A percentile compares a stretch with the other conserved stretches of the same genome.
phyloP scores from a whole-genome alignment of 2,113 vertebrate species.

The Trachemys scripta region DNA sequence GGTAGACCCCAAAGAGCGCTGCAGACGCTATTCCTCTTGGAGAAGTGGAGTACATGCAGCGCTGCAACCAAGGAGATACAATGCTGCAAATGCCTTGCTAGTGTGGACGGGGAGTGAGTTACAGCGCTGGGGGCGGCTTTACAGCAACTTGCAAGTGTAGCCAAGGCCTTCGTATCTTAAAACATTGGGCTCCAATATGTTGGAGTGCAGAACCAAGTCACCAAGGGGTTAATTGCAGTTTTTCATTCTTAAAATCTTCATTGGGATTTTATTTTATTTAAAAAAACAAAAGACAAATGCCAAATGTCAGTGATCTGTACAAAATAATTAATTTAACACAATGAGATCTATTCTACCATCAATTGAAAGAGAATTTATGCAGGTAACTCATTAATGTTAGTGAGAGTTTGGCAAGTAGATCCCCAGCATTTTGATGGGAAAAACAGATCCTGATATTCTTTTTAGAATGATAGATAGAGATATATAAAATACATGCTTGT shows the following conservation, averaged over 20 bases:
- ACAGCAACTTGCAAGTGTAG: too few relatives aligned
- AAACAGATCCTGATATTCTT: slow-evolving; percentile 52
- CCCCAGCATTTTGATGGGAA: slow-evolving; percentile 68
- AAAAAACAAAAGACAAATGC: slow-evolving; percentile 56
- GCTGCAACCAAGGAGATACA: too few relatives aligned
- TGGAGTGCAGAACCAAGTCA: neutral
- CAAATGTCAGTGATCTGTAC: slow-evolving; percentile 72
- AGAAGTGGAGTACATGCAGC: too few relatives aligned
- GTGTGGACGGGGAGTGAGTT: too few relatives aligned
- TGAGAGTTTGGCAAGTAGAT: slow-evolving; percentile 78
- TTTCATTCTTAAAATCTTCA: slow-evolving; percentile 73
- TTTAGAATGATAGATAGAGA: neutral
- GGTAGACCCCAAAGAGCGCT: slow-evolving; percentile 8
- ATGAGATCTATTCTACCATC: slow-evolving; percentile 76
- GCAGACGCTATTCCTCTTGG: too few relatives aligned
- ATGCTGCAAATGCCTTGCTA: too few relatives aligned
- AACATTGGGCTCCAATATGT: neutral
- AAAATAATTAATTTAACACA: slow-evolving; percentile 82
- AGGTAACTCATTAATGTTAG: slow-evolving; percentile 83
- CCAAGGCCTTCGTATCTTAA: neutral
- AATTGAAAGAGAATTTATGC: slow-evolving; percentile 82
- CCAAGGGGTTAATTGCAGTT: slow-evolving; percentile 13
- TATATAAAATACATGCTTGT: slow-evolving; percentile 63
- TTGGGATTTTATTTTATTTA: slow-evolving; percentile 65
- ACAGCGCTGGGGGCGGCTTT: too few relatives aligned